Conservation (phyloP, 2,797 vertebrate species). For the Atherinosoma microstoma region DNA sequence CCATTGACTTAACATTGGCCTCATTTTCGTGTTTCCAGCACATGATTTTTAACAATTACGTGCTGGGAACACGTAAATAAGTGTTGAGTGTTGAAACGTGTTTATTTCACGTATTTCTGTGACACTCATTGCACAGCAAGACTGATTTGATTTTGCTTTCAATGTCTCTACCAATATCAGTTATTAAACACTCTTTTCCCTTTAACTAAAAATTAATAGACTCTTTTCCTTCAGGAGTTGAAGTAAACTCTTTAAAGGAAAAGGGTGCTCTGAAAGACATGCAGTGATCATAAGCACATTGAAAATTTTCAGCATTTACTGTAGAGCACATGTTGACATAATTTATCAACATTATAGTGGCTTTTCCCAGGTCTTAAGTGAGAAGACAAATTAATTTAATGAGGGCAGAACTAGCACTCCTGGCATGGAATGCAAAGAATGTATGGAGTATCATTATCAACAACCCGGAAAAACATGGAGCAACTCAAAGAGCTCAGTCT, state of each 20-base stretch:
- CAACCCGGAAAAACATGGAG: constrained; percentile 17
- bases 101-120: no score
- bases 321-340: neutral
- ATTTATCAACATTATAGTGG: constrained; percentile 12
- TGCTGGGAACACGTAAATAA: no score
- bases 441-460: neutral
- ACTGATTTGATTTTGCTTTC: neutral
- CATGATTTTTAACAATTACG: no score
- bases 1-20: no score
- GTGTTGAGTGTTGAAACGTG: no score
- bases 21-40: no score
- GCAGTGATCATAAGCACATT: neutral
- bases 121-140: neutral
- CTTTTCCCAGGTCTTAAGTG: constrained; percentile 10
- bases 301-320: neutral
- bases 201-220: no score
- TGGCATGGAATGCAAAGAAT: constrained; percentile 4
- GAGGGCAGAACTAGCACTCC: neutral
- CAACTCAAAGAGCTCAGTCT: constrained; percentile 6
- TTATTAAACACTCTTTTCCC: neutral
- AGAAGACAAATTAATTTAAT: constrained; percentile 38
- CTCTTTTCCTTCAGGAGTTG: no score
- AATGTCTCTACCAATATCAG: neutral
- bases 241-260: neutral
- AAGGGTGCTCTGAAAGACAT: neutral